Conservation (phyloP, 1,140 invertebrate species). For the Agraylea sexmaculata region DNA sequence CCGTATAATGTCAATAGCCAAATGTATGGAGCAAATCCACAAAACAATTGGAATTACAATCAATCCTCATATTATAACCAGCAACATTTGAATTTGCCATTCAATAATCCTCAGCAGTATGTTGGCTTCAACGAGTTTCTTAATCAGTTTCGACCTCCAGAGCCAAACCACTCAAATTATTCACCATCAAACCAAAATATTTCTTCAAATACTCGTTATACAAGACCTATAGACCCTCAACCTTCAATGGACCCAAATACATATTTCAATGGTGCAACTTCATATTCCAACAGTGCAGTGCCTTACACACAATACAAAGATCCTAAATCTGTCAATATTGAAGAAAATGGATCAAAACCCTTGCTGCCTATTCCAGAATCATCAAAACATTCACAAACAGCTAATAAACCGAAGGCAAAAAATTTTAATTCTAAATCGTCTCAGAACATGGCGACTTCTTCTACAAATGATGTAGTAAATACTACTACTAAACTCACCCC, state of each 20-base stretch:
- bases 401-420: too few relatives aligned
- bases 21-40: too few relatives aligned
- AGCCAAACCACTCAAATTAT: conserved; percentile 19
- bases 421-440: too few relatives aligned
- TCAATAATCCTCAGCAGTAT: conserved; percentile 33
- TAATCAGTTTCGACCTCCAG: conserved; percentile 29
- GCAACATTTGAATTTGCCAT: conserved; percentile 27
- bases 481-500: too few relatives aligned
- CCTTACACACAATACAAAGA: conserved; percentile 9
- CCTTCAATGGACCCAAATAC: conserved; percentile 6
- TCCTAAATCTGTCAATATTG: background rate
- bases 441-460: too few relatives aligned
- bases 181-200: conserved; percentile 27
- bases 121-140: conserved; percentile 35
- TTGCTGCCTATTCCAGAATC: too few relatives aligned
- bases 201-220: conserved; percentile 12
- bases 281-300: conserved; percentile 25
- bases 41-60: too few relatives aligned
- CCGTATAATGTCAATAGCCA: too few relatives aligned
- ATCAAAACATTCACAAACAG: too few relatives aligned
- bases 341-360: background rate
- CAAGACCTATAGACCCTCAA: background rate
- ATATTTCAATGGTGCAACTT: conserved; percentile 30
- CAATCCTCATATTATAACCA: too few relatives aligned
- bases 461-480: too few relatives aligned